phyloP scores from a whole-genome alignment of 2,113 vertebrate species.

The Vanacampus margaritifer region DNA sequence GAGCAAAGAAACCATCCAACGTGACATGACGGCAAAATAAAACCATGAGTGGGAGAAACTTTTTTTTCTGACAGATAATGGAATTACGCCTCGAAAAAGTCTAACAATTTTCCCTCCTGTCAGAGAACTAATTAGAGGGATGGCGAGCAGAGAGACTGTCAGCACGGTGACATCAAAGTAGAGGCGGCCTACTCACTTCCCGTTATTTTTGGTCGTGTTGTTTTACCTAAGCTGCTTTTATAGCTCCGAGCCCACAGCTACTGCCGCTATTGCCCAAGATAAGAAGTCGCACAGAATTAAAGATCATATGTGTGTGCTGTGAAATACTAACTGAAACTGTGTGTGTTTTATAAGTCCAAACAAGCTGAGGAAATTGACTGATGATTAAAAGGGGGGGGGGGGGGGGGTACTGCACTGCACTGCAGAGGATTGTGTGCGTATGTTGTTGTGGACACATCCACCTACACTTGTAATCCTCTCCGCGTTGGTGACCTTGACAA shows the following conservation, averaged over 20 bases:
- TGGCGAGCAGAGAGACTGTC: constrained; percentile 51
- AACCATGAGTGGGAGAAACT: constrained; percentile 33
- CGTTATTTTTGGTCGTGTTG: constrained; percentile 41
- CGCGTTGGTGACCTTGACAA: constrained; percentile 50
- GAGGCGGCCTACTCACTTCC: constrained; percentile 37
- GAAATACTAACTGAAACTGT: background rate
- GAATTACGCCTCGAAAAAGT: constrained; percentile 54
- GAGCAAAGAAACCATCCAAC: constrained; percentile 19
- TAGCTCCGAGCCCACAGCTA: constrained; percentile 30
- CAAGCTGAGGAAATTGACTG: background rate
- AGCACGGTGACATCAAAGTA: constrained; percentile 62
- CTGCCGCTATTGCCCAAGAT: constrained; percentile 38
- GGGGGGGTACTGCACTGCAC: too few species aligned
- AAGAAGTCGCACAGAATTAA: constrained; percentile 31
- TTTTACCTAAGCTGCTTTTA: constrained; percentile 59
- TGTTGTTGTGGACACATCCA: constrained; percentile 26
- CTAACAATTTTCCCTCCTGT: constrained; percentile 42
- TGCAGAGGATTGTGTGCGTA: background rate
- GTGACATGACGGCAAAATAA: constrained; percentile 24
- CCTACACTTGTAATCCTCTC: constrained; percentile 49
- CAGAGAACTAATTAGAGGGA: constrained; percentile 60
- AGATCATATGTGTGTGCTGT: background rate
- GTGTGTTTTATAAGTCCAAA: constrained; percentile 1
- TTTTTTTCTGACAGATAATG: constrained; percentile 47
- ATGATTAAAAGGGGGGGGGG: too few species aligned